Evolutionary conservation across 1,140 invertebrate genomes (phyloP), one percentile per base, ranked within the genome.

Genomic region (Zaprionus vittiger): DNA sequence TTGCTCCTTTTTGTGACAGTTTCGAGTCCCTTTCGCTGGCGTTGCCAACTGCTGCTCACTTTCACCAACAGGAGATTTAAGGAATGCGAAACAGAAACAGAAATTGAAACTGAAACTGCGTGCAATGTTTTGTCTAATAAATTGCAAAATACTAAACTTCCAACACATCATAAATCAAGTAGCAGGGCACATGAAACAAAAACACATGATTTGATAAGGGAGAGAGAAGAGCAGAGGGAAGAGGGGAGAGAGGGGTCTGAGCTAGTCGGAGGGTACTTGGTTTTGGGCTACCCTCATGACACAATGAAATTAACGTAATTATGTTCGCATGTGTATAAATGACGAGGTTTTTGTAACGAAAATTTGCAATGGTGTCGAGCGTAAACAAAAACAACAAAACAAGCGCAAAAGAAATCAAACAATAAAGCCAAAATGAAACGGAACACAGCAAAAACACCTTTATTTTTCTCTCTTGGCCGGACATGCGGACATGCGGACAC

Each of bases 111-210:
- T 47, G n/a, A 17, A 44, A 44, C 7, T 60, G 63, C 54, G 49
- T 52, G 17, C 63, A 78, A 86, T 89, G 84, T 89, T 89, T 89
- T 89, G 85, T 90, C 81, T 84, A 89, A 89, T 89, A 89, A 90
- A 89, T 89, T 89, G 85, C 85, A 69, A 90, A 89, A 89, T 85
- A 89, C 75, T 89, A 84, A 80, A 89, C 84, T 89, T 89, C 85
- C 85, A 79, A 81, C 85, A 89, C 75, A 90, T 89, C 85, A 89
- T 89, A 89, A 89, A 89, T 89, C 84, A 89, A 57, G 34, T 38
- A 14, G 54, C 54, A 70, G 55, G 24, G 66, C 69, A 63, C 70
- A 41, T 44, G 60, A 38, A 57, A 34, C 41, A 22, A 57, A 34
- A 49, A 22, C 60, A 62, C n/a, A 62, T 73, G 70, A 76, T 74